Base-by-base conservation (phyloP, 2,888 invertebrate genomes). In the Bhutanitis thaidina region DNA sequence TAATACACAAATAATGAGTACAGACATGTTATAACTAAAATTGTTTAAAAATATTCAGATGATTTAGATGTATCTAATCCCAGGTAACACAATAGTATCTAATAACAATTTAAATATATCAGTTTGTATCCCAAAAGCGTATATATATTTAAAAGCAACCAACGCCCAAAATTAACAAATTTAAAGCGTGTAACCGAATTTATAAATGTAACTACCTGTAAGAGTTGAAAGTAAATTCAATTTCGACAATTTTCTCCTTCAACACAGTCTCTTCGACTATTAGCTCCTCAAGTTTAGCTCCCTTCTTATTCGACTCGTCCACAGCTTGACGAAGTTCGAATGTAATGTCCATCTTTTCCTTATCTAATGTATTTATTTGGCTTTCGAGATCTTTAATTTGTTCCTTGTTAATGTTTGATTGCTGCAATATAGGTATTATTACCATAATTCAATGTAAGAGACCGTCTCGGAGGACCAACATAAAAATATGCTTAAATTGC, bases 371-470 rank as follows among this genome's bases (percentile, higher is more conserved):
- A 1, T 36, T 30, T 3, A 65, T 39, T 25, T 64, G 48, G 1
- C 46, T 40, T 16, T 58, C 61, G 13, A 73, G 47, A 5, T 56
- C 49, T 29, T 59, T 43, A 1, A 62, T 44, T 7, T 65, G 60
- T 5, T 49, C 20, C 41, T 62, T 59, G 4, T 49, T 12, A 15
- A 60, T 54, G 1, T 47, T 52, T 15, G 63, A 29, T 13, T 60
- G 40, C 71, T 73, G 52, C 30, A 29, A 45, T 15, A 36, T 4
- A 3, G 20, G 3, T 20, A 2, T 20, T 3, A 20, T n/a, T n/a
- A 20, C 3, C 5, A n/a, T 0, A 29, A 29, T 35, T 14, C 7
- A 36, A 25, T 27, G 10, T 12, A 5, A 3, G 0, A 27, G 0
- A n/a, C n/a, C 5, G 13, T 5, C 14, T 14, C 16, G 7, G 20